Base-by-base conservation (phyloP, 1,140 invertebrate genomes). In the Diabrotica undecimpunctata region DNA sequence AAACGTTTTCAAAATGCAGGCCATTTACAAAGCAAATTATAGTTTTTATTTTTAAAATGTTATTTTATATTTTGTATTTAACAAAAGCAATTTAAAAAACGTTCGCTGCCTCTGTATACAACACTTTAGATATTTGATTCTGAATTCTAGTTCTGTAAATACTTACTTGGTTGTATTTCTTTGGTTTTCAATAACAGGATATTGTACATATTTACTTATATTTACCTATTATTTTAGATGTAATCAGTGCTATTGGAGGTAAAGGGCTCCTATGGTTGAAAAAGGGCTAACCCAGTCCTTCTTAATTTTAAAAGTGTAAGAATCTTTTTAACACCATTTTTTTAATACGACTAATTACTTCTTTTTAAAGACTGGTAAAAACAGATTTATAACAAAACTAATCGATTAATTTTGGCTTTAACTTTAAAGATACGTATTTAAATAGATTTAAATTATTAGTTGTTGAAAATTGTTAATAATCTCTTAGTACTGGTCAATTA, bases 241-340 rank as follows among this genome's bases (percentile, higher is more conserved):
- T 87, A 88, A 86, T 87, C 86, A 88, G 83, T 88, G 86, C 86
- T 86, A 87, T 83, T 88, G 86, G 86, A 86, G 86, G 86, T 87
- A 86, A 87, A 84, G 83, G 79, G 80, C 79, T 69, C 66, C 65
- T 62, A 57, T 41, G 66, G 70, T 61, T 63, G 63, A 65, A 66
- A 61, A 68, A 67, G 71, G 72, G 71, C 69, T 68, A 69, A 66
- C 63, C 68, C 70, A 66, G 72, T 66, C 72, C 69, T 69, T 74
- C 69, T 70, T 72, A 71, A 72, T 71, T 70, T 70, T 69, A 70
- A 65, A 65, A 75, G 72, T 76, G 74, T 76, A 76, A 76, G 74
- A 71, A 65, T 70, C 68, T 72, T 74, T 66, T 72, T 75, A 75
- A 75, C 72, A 72, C 62, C 64, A 50, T 68, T 59, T 68, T 66